Evolutionary conservation across 1,140 invertebrate genomes (phyloP), one percentile per base, ranked within the genome.

Genomic region (Pogonognathellus flavescens): DNA sequence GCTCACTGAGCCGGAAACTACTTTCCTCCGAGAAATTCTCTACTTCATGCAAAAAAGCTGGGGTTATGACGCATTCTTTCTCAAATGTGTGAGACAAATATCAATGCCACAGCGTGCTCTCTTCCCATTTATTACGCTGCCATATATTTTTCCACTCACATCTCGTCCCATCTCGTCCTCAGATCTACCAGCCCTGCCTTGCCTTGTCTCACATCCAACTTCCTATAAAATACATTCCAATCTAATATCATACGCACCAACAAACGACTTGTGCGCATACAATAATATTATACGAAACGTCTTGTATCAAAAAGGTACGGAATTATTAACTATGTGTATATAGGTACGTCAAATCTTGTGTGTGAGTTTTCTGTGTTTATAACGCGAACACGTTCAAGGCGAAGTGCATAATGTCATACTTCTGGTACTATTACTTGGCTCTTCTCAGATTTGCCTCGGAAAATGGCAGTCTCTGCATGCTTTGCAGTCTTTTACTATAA

Each of bases 41-140:
- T 84, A 59, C 70, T 84, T 84, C 66, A 84, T 84, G 83, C 83
- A 84, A 84, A 84, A 84, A 84, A 84, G 83, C 83, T 84, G 13
- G 83, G 70, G 83, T 84, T 84, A 84, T 84, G 83, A 84, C 83
- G 83, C 83, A 84, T 84, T 84, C 70, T 84, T 84, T 49, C 72
- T 84, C 83, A 66, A 80, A 76, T 80, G 70, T 76, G 83, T 84
- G 83, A 84, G 83, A 84, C 83, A 84, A 84, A 84, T 84, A 84
- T 84, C 83, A 76, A 84, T 80, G 72, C 83, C 70, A 84, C 83
- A 80, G 66, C 53, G 62, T 76, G 62, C 83, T 84, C 66, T 50
- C 62, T 84, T 84, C 50, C 72, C 70, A 84, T 84, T 84, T 84
- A 84, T 84, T 84, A 84, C 83, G 20, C 18, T 84, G 22, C 83